A percentile compares a stretch with the other conserved stretches of the same genome.
These are phyloP conservation scores for Crotalus horridus DNA, from an alignment of 2,113 vertebrate species.

Conservation along the genomic window DNA sequence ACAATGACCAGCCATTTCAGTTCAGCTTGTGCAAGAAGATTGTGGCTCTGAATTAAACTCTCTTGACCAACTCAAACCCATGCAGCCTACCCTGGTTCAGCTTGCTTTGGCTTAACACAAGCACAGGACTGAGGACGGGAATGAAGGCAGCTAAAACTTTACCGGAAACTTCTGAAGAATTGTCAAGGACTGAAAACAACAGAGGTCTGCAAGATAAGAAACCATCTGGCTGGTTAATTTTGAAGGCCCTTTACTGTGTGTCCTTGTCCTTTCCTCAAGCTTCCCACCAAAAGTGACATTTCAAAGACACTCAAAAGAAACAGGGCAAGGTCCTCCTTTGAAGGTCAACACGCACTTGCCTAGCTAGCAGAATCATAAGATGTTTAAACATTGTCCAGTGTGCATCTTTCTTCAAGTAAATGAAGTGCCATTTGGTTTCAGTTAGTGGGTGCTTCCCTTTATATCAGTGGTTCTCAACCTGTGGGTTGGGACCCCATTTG, in stretches of 20 bases:
- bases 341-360: background rate
- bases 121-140: background rate
- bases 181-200: background rate
- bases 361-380: background rate
- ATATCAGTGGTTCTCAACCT: no score
- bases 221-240: background rate
- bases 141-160: background rate
- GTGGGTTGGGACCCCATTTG: no score
- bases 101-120: background rate
- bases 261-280: no score
- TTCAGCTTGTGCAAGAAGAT: background rate
- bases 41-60: background rate
- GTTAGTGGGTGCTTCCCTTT: background rate
- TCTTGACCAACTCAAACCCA: background rate
- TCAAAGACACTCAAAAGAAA: background rate
- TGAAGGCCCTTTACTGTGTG: background rate
- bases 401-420: background rate
- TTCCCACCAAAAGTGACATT: background rate
- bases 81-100: background rate
- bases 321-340: rapidly evolving
- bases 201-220: background rate
- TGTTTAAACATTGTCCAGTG: background rate
- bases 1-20: background rate
- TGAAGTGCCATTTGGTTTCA: background rate
- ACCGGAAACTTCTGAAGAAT: background rate